Evolutionary conservation across 64 coral and sea anemone species (phyloP), one percentile per base, ranked within the genome.

Genomic region (Pocillopora verrucosa): DNA sequence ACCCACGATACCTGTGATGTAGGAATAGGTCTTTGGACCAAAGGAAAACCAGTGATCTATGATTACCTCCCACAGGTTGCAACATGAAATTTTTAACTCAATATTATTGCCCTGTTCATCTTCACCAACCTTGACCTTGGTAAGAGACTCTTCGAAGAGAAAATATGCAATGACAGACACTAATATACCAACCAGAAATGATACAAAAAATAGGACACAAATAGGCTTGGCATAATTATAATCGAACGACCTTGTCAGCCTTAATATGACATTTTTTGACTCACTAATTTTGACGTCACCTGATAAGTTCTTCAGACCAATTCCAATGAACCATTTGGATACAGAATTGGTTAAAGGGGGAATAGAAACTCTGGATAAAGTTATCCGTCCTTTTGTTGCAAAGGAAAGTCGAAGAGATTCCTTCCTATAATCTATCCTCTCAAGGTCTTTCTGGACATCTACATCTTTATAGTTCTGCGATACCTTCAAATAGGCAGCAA

Each of bases 401-500:
- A 92, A 92, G 76, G 91, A 87, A 60, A 92, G 61, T 36, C 77
- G 86, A 19, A 92, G 63, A 1, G 84, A 92, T 7, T 64, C 75
- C 17, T 36, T 16, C 19, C 36, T 38, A 4, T 22, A 73, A 60
- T 92, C 76, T 2, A 79, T 22, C 30, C 58, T 7, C 14, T 73
- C 77, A 15, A 88, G 61, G 35, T 78, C 72, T 3, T 80, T 56
- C 15, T 45, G 41, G 41, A 45, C 2, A 45, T 87, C 17, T 58
- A 92, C 76, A 12, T 87, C 91, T 25, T 59, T 10, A 63, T 75
- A 80, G 57, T 41, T 45, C 51, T 92, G 83, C 0, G 91, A 87
- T n/a, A 92, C 91, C 11, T 88, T 92, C 63, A 92, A 59, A 61
- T 92, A 92, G 11, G 91, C 91, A 61, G 85, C n/a, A 15, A 72